Evolutionary conservation across 2,888 invertebrate species (phyloP), one percentile per base, ranked within the genome.

Genomic region (Andrena dorsata): DNA sequence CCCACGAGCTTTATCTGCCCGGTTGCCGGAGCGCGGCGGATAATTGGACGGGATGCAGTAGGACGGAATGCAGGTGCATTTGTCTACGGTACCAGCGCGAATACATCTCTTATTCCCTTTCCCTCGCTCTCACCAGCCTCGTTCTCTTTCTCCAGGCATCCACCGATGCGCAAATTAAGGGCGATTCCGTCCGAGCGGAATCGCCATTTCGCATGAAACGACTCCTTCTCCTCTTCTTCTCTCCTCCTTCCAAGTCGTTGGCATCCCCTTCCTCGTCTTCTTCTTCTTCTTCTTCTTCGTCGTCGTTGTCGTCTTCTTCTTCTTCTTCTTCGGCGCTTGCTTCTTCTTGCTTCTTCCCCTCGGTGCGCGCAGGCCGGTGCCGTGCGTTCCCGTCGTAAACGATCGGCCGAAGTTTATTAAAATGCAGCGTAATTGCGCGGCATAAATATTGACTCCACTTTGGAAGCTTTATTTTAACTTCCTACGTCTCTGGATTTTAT

Each of bases 51-150:
- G 80, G 88, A 86, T 88, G 78, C 86, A 64, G 82, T 84, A 82
- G 80, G 84, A 84, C 81, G 88, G 88, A 88, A 88, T 87, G 87
- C 87, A 81, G 87, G 86, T 87, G 88, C 87, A 88, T 87, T 87
- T 88, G 88, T 88, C 87, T 87, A 87, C 78, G 82, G 83, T 82
- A 83, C 71, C 80, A 63, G 64, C 72, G 78, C 74, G 83, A 87
- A 75, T 82, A 58, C 78, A 41, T 82, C 76, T 76, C 61, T 66
- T 41, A 35, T 26, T 70, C 73, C 53, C 49, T 63, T 66, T 72
- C 32, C n/a, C 58, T 47, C 56, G 60, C 26, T 65, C 41, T 58
- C 23, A 35, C 23, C 49, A 49, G n/a, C 32, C 35, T 49, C 10
- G n/a, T 47, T 69, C 23, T 49, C 53, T n/a, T 65, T 76, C 60